Base-by-base conservation (phyloP, 2,888 invertebrate genomes). In the Xylota segnis region DNA sequence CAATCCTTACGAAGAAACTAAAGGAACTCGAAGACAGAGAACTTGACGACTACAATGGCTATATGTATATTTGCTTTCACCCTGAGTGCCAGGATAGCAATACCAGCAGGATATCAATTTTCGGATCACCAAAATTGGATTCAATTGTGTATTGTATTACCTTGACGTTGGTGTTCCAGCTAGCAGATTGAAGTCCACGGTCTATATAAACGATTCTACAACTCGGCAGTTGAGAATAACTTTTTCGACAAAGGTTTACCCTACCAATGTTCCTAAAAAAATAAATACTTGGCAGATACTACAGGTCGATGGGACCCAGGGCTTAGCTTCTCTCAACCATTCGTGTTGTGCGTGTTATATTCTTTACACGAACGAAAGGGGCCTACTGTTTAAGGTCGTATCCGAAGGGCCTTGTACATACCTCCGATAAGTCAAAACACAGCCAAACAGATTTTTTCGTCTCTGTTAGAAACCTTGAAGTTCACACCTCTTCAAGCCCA, bases 81-180 rank as follows among this genome's bases (percentile, higher is more conserved):
- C 63, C 82, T 89, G 27, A 89, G 89, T 4, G 89, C 88, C 0
- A 59, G 88, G 61, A 86, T 89, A 14, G 88, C 84, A 5, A 74
- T 89, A n/a, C 83, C 88, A 65, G 89, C 88, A 16, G 89, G 89
- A n/a, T n/a, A 16, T 77, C 83, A 7, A 40, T 70, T 59, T 88
- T 71, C 66, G 89, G 89, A 0, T 10, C 88, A 90, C 77, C 89
- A 89, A 66, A 88, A 90, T 87, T 90, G 89, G 88, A 87, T 88
- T 52, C 6, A 70, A 87, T 29, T 90, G 89, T 82, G 89, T 89
- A 29, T 50, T 72, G 43, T 68, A 76, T 58, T 89, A 90, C 82
- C 23, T 82, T 5, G 89, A 87, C 4, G 88, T 88, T 3, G 59
- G 87, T 0, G n/a, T 75, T n/a, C 78, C 79, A 7, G 88, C 88